Evolutionary conservation across 2,797 vertebrate species (phyloP).

Genomic region (Neoniphon sammara): DNA sequence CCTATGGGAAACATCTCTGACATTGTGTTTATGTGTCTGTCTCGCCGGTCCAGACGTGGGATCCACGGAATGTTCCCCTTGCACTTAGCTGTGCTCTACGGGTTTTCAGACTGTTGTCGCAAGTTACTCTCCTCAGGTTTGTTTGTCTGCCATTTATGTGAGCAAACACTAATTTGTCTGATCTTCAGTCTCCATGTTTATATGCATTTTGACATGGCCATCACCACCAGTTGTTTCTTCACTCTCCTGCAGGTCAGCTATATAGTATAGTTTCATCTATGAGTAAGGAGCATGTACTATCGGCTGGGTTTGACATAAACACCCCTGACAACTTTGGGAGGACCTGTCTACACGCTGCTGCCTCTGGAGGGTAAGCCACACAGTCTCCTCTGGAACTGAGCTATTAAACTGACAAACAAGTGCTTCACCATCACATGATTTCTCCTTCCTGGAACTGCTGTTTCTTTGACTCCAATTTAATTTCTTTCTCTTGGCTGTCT

Average conservation of each 20-base stretch:
- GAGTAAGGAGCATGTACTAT: slow-evolving; percentile 97
- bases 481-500: slow-evolving; percentile 16
- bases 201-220: not conserved
- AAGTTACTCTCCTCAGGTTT: slow-evolving; percentile 99
- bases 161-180: not conserved
- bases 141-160: slow-evolving; percentile 9
- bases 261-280: slow-evolving; percentile 99
- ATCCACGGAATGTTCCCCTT: slow-evolving; percentile 97
- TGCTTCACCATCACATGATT: not conserved
- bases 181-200: not conserved
- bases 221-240: not conserved
- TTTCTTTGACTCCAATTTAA: slow-evolving; percentile 5
- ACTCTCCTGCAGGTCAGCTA: slow-evolving; percentile 90
- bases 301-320: slow-evolving; percentile 98
- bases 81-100: slow-evolving; percentile 97
- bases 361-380: slow-evolving; percentile 91
- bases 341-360: slow-evolving; percentile 98
- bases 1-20: too few species aligned
- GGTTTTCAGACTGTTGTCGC: slow-evolving; percentile 99
- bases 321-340: slow-evolving; percentile 96
- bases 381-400: slow-evolving; percentile 10
- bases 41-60: slow-evolving; percentile 85
- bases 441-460: not conserved
- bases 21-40: not conserved
- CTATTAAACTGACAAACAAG: slow-evolving; percentile 1